A percentile compares a stretch with the other conserved stretches of the same genome.
Evolutionary conservation across 2,797 vertebrate genomes (phyloP).

Genomic region (Australoheros facetus): DNA sequence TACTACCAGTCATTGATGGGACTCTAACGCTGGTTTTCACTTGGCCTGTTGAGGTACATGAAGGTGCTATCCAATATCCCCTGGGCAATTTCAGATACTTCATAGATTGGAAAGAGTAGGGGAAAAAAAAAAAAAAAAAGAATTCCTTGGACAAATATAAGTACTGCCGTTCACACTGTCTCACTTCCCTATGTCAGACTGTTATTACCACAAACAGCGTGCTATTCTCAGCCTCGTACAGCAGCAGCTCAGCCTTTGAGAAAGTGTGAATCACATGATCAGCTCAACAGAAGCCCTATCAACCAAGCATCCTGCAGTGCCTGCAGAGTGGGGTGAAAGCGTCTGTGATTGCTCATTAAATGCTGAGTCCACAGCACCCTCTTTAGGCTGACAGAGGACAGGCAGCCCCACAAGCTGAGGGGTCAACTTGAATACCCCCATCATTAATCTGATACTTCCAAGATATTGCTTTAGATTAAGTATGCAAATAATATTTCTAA

Average conservation of each 20-base stretch:
- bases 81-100: constrained; percentile 5
- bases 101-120: constrained; percentile 23
- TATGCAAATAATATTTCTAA: not conserved
- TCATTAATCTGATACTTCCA: constrained; percentile 6
- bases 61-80: not conserved
- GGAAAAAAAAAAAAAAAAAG: constrained; percentile 14
- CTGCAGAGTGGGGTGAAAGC: constrained; percentile 45
- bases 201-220: constrained; percentile 61
- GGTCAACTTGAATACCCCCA: constrained; percentile 38
- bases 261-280: constrained; percentile 74
- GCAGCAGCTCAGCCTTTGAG: constrained; percentile 57
- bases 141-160: constrained; percentile 48
- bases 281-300: constrained; percentile 55
- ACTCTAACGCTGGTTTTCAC: not conserved
- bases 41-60: not conserved
- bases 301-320: constrained; percentile 48
- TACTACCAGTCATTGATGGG: not conserved
- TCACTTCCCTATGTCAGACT: constrained; percentile 62
- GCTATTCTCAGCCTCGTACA: constrained; percentile 64
- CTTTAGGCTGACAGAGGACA: constrained; percentile 71
- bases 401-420: constrained; percentile 25
- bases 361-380: constrained; percentile 82
- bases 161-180: constrained; percentile 50
- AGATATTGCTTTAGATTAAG: not conserved
- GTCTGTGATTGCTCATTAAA: constrained; percentile 74